Base-by-base conservation (phyloP, 2,888 invertebrate genomes). In the Ennomos erosarius region DNA sequence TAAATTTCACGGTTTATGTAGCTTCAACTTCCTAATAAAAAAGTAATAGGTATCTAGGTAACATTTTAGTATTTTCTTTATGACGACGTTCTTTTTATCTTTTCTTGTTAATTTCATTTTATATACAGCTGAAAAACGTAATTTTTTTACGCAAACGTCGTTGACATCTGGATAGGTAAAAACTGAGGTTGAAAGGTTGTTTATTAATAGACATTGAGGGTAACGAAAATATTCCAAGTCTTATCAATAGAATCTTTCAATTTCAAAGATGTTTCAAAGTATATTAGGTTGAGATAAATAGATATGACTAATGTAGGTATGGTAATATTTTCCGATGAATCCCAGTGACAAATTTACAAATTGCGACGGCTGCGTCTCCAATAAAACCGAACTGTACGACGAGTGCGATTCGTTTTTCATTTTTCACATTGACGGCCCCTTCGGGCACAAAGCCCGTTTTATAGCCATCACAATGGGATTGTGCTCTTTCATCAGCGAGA, bases 401-500 rank as follows among this genome's bases (percentile, higher is more conserved):
- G 85, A 89, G 84, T 85, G 78, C 79, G 77, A 88, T 88, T 87
- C 84, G 81, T 85, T 87, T 88, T 88, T 84, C 85, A 89, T 90
- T 90, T 91, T 87, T 88, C 84, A 87, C 77, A 82, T 85, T 84
- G 87, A 84, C 84, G 75, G 80, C 79, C 82, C 74, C 81, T 84
- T 79, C 73, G 81, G 79, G 78, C 83, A 89, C 87, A 91, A 90
- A 89, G 88, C 79, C 81, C 82, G 80, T 87, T 90, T 90, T 88
- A 89, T 87, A 79, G 82, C 84, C 74, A 70, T 84, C 82, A 90
- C 90, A 91, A 90, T 89, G 85, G 82, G 79, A 90, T 89, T 90
- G 89, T 90, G 82, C 87, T 87, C 90, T 89, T 88, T 90, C 87
- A 90, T 89, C 88, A 82, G 79, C 72, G 79, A 73, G 80, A 85